Base-by-base conservation (phyloP, 2,113 vertebrate genomes). In the Leptobrachium ailaonicum region DNA sequence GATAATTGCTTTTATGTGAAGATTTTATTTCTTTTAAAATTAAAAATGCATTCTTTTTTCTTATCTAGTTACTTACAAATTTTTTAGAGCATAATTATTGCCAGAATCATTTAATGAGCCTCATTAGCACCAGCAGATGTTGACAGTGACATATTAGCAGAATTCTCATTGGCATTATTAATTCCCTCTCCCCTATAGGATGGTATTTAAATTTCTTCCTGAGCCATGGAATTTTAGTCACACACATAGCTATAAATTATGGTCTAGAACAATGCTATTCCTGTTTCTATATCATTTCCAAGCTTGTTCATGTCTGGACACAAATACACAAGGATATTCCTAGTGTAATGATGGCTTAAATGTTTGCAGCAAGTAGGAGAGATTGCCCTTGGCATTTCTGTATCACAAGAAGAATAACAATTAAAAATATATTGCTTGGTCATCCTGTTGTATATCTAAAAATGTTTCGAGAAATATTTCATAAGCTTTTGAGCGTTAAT, bases 191-290 rank as follows among this genome's bases (percentile, higher is more conserved):
- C 56, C 71, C 58, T 71, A 20, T 8, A 41, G n/a, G 56, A 45
- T 78, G 76, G 56, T 66, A 78, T 71, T 78, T 78, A 47, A 78
- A 43, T 58, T 60, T 71, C 68, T 78, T 78, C 67, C 54, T n/a
- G 56, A 47, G 67, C 60, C 54, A 60, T 11, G 66, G 67, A 70
- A 32, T 69, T 77, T 70, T 41, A 42, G 42, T 47, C 44, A 43
- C 56, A 71, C 41, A 60, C 67, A 60, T 32, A 32, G 69, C 63
- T 50, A 71, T 47, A 78, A 71, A 78, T 70, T 63, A 71, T 11
- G 40, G 47, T 45, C 8, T 12, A 40, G 20, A 44, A 71, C 69
- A 71, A 71, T 78, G 44, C 42, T 50, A 62, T 78, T 43, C 43
- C 43, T 70, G 66, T 70, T 43, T 53, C 58, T 69, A 63, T 56